Percentiles rank a stretch among this genome's conserved stretches.
Evolutionary conservation across 2,113 vertebrate species (phyloP).

Genomic region (Coptodon rendalli): DNA sequence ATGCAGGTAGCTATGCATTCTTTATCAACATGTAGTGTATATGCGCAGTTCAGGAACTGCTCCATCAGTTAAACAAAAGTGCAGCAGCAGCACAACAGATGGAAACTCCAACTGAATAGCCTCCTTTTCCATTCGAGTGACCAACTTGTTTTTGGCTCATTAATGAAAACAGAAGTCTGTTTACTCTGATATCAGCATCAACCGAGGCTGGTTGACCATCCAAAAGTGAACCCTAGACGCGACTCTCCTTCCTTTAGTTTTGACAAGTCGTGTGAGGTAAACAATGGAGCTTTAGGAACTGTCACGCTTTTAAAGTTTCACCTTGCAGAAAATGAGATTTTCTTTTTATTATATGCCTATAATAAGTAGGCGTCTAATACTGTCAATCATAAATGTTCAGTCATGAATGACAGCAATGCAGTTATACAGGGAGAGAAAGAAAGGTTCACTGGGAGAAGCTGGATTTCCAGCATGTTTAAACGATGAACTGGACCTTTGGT

Average conservation of each 20-base stretch:
- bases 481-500: background rate
- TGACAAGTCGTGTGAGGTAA: background rate
- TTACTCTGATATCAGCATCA: background rate
- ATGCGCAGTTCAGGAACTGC: background rate
- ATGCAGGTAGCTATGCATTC: conserved; percentile 45
- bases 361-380: background rate
- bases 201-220: background rate
- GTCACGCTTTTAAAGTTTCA: background rate
- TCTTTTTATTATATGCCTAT: background rate
- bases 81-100: background rate
- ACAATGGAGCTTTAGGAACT: background rate
- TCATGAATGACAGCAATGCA: background rate
- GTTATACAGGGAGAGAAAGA: background rate
- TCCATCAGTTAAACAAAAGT: background rate
- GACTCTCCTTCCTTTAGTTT: background rate
- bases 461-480: background rate
- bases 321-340: background rate
- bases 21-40: conserved; percentile 26
- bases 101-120: background rate
- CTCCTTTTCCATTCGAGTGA: background rate
- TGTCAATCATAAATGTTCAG: background rate
- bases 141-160: conserved; percentile 7
- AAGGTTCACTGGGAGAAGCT: background rate
- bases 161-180: background rate
- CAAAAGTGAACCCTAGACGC: background rate